A percentile compares a stretch with the other conserved stretches of the same genome.
Conservation (phyloP, 2,888 invertebrate species). For the Sminthurinus aureus region DNA sequence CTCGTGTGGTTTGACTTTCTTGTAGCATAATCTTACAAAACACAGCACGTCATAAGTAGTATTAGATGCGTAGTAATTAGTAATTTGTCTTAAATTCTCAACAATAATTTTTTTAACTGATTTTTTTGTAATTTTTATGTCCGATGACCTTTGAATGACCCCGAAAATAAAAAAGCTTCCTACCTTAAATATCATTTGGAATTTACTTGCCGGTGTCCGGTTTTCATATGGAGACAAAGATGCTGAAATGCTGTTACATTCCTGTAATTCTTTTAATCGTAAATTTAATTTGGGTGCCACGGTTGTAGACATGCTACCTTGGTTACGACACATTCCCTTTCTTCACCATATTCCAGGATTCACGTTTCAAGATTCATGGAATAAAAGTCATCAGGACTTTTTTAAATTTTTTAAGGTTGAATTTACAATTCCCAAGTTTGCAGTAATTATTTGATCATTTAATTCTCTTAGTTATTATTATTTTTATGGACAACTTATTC, state of each 20-base stretch:
- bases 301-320: not conserved
- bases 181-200: constrained; percentile 27
- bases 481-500: not conserved
- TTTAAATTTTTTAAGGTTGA: constrained; percentile 19
- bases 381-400: constrained; percentile 11
- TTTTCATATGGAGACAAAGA: constrained; percentile 12
- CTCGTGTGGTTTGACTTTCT: too few species aligned
- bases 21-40: too few species aligned
- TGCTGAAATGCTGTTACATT: not conserved
- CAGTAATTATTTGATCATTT: not conserved
- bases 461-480: not conserved
- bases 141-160: too few species aligned
- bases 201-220: constrained; percentile 18
- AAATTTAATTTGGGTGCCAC: constrained; percentile 31
- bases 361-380: constrained; percentile 23
- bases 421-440: not conserved
- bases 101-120: too few species aligned
- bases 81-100: too few species aligned
- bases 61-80: too few species aligned
- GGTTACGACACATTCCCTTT: constrained; percentile 16
- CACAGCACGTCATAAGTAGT: too few species aligned
- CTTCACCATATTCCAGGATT: not conserved
- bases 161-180: too few species aligned
- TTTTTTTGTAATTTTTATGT: too few species aligned
- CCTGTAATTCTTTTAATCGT: constrained; percentile 19